These are phyloP conservation scores for Oryzias sinensis DNA, from an alignment of 2,797 vertebrate genomes.

Conservation along the genomic window DNA sequence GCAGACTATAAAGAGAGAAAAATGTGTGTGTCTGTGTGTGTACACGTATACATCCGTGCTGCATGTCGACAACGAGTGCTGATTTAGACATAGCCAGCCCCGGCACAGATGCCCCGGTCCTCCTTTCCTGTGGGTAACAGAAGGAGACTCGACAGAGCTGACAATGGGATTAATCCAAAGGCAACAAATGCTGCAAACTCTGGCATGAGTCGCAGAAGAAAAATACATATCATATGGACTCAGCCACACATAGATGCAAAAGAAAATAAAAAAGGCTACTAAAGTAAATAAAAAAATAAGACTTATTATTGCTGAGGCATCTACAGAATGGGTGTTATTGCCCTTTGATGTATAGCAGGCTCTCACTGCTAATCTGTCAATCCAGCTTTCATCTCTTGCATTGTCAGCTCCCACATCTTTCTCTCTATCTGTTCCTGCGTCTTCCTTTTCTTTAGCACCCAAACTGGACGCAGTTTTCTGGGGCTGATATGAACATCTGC, in stretches of 20 bases:
- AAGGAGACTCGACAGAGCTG: conserved; percentile 78
- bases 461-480: conserved; percentile 41
- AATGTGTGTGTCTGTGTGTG: conserved; percentile 4
- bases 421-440: conserved; percentile 44
- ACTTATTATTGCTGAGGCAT: conserved; percentile 13
- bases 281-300: conserved; percentile 16
- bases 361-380: conserved; percentile 60
- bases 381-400: conserved; percentile 55
- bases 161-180: conserved; percentile 75
- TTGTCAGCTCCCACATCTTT: conserved; percentile 51
- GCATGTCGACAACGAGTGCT: conserved; percentile 72
- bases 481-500: conserved; percentile 66
- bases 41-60: conserved; percentile 39
- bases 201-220: conserved; percentile 59
- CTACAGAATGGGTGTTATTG: conserved; percentile 15
- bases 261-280: conserved; percentile 1
- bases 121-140: conserved; percentile 79
- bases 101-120: conserved; percentile 77
- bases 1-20: conserved; percentile 32
- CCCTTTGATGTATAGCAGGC: conserved; percentile 49
- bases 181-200: conserved; percentile 70
- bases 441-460: conserved; percentile 39
- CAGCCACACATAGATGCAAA: conserved; percentile 41
- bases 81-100: conserved; percentile 79
- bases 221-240: conserved; percentile 71